phyloP scores from a whole-genome alignment of 2,797 vertebrate genomes.

The Philypnodon macrostomus region DNA sequence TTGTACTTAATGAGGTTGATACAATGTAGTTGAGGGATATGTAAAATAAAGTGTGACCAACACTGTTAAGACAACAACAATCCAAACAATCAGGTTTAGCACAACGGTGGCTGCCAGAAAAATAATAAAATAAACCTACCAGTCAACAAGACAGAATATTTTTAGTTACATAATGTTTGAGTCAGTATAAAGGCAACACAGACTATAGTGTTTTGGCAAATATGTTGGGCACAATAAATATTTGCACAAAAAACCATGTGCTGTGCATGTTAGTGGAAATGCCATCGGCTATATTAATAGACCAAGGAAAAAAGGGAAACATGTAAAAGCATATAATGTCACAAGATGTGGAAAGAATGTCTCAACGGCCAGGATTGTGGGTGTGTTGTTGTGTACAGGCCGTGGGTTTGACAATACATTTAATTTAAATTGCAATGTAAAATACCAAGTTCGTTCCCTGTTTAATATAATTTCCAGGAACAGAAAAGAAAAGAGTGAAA shows the following conservation, averaged over 20 bases:
- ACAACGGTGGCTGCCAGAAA: neutral
- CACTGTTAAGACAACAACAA: neutral
- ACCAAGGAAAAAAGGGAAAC: neutral
- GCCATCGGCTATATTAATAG: neutral
- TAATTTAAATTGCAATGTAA: neutral
- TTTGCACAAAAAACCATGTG: neutral
- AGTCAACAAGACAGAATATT: neutral
- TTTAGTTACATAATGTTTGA: neutral
- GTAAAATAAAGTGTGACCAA: too few species aligned
- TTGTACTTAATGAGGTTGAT: too few species aligned
- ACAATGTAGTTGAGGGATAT: too few species aligned
- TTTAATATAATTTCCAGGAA: neutral
- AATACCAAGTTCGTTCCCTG: neutral
- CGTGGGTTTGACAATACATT: neutral
- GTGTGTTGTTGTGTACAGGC: slow-evolving; percentile 3
- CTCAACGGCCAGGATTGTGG: neutral
- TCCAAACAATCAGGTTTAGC: neutral
- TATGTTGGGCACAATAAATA: neutral
- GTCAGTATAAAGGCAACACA: neutral
- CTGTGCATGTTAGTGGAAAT: neutral
- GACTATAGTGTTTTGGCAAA: neutral
- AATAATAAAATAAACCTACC: neutral
- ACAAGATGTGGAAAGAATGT: neutral
- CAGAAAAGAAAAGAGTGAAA: too few species aligned
- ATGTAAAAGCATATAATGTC: neutral